Base-by-base conservation (phyloP, 2,888 invertebrate genomes). In the Ptychoptera albimana region DNA sequence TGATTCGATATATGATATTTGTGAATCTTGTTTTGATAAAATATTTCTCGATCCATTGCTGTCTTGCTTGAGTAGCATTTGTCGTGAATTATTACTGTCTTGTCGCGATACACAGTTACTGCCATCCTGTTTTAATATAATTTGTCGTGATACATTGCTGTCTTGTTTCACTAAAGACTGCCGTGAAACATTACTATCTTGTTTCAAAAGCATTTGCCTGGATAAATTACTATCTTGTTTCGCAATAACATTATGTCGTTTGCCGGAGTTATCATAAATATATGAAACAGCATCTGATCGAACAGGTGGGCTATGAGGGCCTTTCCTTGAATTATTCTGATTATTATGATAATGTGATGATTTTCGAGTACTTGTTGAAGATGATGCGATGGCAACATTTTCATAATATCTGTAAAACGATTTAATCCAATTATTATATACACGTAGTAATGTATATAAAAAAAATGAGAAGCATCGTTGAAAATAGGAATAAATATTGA, bases 311-410 rank as follows among this genome's bases (percentile, higher is more conserved):
- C 64, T 74, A 71, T 60, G 69, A 64, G 67, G 68, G 69, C 62
- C 60, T 50, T 63, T 63, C 31, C 61, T 58, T 1, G 64, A 60
- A 48, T 58, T 56, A 58, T 81, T 81, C 54, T 84, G 82, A 63
- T 86, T 56, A 58, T 82, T 81, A 54, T 84, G 82, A 63, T 86
- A 85, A 59, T 85, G 85, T 52, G 85, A 86, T 12, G 86, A 86
- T 58, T 86, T 86, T 52, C 86, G 72, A 59, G 84, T 84, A 53
- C 84, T 83, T 1, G 86, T 84, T 41, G 86, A 85, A 3, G 86
- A 85, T 1, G 85, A 86, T 67, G 84, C 84, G 61, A 86, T 73
- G 12, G 84, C 83, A 15, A 87, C 84, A 10, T 86, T 84, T 60
- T 87, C 87, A 61, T 88, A 88, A 62, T 87, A 86, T 47, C 65